Evolutionary conservation across 2,888 invertebrate species (phyloP), one percentile per base, ranked within the genome.

Genomic region (Dysmachus trigonus): DNA sequence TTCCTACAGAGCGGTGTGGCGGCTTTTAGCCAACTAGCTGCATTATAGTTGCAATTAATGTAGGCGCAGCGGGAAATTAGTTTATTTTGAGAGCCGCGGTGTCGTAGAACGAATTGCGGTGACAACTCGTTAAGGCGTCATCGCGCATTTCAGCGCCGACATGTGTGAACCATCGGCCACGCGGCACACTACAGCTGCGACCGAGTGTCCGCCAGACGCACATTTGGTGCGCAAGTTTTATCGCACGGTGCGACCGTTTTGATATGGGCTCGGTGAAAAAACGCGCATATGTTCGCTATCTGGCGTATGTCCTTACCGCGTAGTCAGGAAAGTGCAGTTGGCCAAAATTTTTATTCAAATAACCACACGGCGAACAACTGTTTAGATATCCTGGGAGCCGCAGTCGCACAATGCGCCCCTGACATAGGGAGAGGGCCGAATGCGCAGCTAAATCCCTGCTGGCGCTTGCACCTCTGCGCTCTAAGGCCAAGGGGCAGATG

Each of bases 311-410:
- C 79, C 79, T 79, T 47, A 51, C 38, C 15, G 30, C 41, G 27
- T n/a, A n/a, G 51, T 13, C 79, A 51, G 79, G 79, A 79, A 79
- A 41, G 8, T 79, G 51, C 79, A 79, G 79, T 79, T 79, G 79
- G 79, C 79, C 79, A 41, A 79, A 79, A 79, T 47, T 47, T 79
- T 79, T 79, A 79, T 79, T 79, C 79, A 79, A 79, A 79, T 79
- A 79, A 79, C 79, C 79, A 51, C 79, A 79, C 47, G 47, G 79
- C 31, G 79, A 13, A 79, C 79, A 79, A 79, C 79, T 79, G 79
- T 51, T 27, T 27, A 27, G 13, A 47, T 33, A 31, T 79, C 79
- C 79, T 79, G 51, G 51, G 79, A 79, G 51, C 18, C 10, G 10
- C 2, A 35, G 33, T 41, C 38, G 18, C 15, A 41, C 74, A 72